Percentiles rank a stretch among this genome's conserved stretches.
Conservation (phyloP, 2,797 vertebrate species). For the Hipposideros larvatus region DNA sequence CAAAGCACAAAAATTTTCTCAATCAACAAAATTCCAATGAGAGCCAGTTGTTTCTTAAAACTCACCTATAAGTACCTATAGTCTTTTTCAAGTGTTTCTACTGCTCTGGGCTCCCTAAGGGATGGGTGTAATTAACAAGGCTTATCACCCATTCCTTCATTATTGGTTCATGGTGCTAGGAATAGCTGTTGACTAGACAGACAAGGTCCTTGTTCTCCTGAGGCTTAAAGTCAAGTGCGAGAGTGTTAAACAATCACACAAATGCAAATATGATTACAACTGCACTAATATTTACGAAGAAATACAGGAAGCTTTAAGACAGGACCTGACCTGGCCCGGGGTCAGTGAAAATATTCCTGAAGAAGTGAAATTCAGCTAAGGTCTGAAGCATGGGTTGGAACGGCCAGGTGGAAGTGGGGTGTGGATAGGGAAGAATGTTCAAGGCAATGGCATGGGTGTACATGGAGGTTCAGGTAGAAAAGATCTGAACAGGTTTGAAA, state of each 20-base stretch:
- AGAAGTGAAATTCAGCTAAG: neutral
- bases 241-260: neutral
- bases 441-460: neutral
- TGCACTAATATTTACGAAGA: neutral
- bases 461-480: neutral
- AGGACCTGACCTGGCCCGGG: too few relatives aligned
- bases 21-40: neutral
- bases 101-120: neutral
- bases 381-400: neutral
- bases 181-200: neutral
- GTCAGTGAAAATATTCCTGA: neutral
- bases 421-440: neutral
- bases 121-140: neutral
- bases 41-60: slow-evolving; percentile 15
- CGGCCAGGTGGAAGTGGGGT: neutral
- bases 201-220: neutral
- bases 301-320: neutral
- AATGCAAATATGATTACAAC: neutral
- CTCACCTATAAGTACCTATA: neutral
- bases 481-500: neutral
- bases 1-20: slow-evolving; percentile 14
- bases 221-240: neutral
- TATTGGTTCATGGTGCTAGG: neutral
- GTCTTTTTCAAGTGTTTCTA: neutral
- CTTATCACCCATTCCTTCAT: neutral